A percentile compares a stretch with the other conserved stretches of the same genome.
These are phyloP conservation scores for Arothron firmamentum DNA, from an alignment of 2,113 vertebrate species.

Conservation along the genomic window DNA sequence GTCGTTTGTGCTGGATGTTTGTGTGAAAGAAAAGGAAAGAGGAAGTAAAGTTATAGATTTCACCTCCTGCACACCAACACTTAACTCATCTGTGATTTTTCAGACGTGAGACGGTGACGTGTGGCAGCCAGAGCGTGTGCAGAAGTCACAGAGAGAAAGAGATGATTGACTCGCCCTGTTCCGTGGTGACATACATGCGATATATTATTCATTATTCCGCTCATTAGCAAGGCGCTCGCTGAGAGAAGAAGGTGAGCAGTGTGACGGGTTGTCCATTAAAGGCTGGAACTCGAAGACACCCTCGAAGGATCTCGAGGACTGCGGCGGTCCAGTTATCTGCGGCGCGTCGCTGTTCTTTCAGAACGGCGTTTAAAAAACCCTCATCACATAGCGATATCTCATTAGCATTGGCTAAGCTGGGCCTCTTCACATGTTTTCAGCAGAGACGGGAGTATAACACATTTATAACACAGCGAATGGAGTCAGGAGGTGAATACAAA, in stretches of 20 bases:
- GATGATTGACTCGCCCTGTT: slow-evolving; percentile 1
- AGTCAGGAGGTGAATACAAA: not conserved
- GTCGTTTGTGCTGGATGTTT: slow-evolving; percentile 4
- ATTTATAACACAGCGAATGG: no score
- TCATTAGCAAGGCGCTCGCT: slow-evolving; percentile 22
- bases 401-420: not conserved
- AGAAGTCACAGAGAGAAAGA: not conserved
- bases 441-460: not conserved
- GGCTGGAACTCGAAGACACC: slow-evolving; percentile 5
- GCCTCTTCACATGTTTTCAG: not conserved
- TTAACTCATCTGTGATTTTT: not conserved
- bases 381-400: not conserved
- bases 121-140: not conserved
- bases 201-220: slow-evolving; percentile 18
- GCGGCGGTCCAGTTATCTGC: slow-evolving; percentile 24
- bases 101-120: slow-evolving; percentile 5
- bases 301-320: slow-evolving; percentile 15
- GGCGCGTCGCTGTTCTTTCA: slow-evolving; percentile 18
- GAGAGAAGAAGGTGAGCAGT: slow-evolving; percentile 18
- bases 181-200: slow-evolving; percentile 17
- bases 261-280: slow-evolving; percentile 31
- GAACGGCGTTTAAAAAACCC: not conserved
- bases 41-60: no score
- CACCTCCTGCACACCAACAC: not conserved
- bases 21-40: no score